A percentile compares a stretch with the other conserved stretches of the same genome.
These are phyloP conservation scores for Camponotus fellah DNA, from an alignment of 2,888 invertebrate species.

Conservation along the genomic window DNA sequence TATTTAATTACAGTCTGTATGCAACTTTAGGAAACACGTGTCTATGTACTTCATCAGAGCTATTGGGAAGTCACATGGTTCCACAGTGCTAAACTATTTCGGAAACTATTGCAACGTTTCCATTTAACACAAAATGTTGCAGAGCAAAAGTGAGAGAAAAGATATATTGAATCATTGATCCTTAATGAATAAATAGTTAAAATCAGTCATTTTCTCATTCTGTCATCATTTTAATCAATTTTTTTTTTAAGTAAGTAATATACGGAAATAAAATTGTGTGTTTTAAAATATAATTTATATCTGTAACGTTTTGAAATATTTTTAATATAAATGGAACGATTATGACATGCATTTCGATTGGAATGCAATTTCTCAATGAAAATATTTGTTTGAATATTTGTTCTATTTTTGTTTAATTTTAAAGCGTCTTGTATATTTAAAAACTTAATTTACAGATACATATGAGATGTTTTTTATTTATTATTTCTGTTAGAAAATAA, in stretches of 20 bases:
- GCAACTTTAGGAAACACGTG: constrained; percentile 22
- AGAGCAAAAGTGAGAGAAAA: constrained; percentile 1
- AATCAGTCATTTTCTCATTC: not conserved
- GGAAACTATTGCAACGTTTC: constrained; percentile 9
- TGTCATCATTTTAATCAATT: not conserved
- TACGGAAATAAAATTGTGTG: not conserved
- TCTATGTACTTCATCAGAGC: constrained; percentile 27
- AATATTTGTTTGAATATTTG: too few species aligned
- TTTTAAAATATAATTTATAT: constrained; percentile 7
- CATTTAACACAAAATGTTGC: constrained; percentile 21
- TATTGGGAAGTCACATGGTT: constrained; percentile 42
- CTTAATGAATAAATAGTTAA: constrained; percentile 18
- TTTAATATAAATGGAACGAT: too few species aligned
- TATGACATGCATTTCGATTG: too few species aligned
- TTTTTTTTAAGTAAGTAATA: not conserved
- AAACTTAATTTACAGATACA: too few species aligned
- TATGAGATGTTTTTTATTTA: too few species aligned
- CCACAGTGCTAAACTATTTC: constrained; percentile 24
- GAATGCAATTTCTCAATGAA: too few species aligned
- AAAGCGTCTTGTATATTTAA: too few species aligned
- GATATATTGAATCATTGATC: not conserved
- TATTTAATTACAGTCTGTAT: constrained; percentile 32
- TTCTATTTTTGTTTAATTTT: too few species aligned
- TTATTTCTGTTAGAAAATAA: too few species aligned
- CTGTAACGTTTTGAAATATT: too few species aligned